Conservation (phyloP, 2,113 vertebrate genomes). For the Clarias magur region DNA sequence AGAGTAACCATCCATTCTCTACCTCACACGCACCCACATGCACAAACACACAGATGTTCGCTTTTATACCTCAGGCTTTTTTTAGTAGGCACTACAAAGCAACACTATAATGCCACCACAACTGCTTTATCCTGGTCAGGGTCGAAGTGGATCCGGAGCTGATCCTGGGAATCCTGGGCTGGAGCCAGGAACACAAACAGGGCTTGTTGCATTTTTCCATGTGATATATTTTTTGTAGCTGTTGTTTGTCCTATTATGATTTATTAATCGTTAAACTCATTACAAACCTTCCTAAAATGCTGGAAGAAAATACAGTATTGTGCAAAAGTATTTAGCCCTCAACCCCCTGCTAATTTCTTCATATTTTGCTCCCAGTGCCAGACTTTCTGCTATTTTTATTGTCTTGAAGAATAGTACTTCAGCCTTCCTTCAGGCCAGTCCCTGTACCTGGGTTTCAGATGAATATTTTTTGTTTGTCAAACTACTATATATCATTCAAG, state of each 20-base stretch:
- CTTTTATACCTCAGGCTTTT: neutral
- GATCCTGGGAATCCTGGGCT: neutral
- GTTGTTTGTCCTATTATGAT: neutral
- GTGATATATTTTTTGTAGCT: neutral
- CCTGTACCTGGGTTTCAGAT: too few species aligned
- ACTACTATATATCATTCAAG: too few species aligned
- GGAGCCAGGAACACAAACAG: neutral
- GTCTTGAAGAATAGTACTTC: too few species aligned
- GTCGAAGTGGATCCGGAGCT: neutral
- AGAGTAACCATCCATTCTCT: slow-evolving; percentile 22
- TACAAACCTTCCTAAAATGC: neutral
- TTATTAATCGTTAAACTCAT: neutral
- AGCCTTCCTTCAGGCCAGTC: too few species aligned
- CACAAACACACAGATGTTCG: slow-evolving; percentile 1
- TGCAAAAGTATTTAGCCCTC: too few species aligned
- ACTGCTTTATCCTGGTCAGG: slow-evolving; percentile 1
- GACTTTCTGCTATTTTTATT: too few species aligned
- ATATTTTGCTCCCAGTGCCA: too few species aligned
- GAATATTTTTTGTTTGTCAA: too few species aligned
- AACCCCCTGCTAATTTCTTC: too few species aligned
- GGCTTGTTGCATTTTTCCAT: neutral
- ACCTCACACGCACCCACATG: slow-evolving; percentile 26
- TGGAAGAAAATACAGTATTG: neutral
- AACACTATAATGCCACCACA: slow-evolving; percentile 4
- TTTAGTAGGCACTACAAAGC: slow-evolving; percentile 13